Evolutionary conservation across 53 echinoderm and acorn worm genomes (phyloP).

Genomic region (Henricia sp.): DNA sequence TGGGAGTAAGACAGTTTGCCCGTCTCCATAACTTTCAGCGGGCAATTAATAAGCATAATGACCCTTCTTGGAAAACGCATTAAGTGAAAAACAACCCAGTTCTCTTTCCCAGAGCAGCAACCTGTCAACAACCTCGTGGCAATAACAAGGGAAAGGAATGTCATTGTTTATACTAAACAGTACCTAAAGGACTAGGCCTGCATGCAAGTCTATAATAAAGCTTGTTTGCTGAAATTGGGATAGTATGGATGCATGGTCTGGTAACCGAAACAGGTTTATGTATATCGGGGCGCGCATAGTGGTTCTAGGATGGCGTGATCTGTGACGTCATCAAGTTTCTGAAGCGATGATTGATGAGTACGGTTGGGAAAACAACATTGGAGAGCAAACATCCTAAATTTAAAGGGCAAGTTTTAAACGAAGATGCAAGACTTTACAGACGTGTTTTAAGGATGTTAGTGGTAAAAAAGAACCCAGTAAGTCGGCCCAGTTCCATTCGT

Average conservation of each 20-base stretch:
- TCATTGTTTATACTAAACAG: conserved; percentile 45
- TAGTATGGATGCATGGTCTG: not conserved
- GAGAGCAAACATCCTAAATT: not conserved
- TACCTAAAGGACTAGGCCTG: not conserved
- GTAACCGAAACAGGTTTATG: not conserved
- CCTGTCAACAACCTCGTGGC: conserved; percentile 7
- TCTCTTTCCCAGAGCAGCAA: conserved; percentile 26
- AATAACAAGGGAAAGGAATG: conserved; percentile 34
- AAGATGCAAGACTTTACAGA: too few relatives aligned
- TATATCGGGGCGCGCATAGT: not conserved
- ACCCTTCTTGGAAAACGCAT: not conserved
- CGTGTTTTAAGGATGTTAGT: too few relatives aligned
- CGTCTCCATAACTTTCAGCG: conserved; percentile 7
- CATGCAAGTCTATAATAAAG: not conserved
- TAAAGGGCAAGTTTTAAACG: too few relatives aligned
- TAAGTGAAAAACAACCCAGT: not conserved
- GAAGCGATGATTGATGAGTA: not conserved
- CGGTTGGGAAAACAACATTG: not conserved
- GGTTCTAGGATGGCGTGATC: conserved; percentile 31
- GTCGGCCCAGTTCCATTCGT: too few relatives aligned
- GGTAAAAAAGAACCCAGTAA: too few relatives aligned
- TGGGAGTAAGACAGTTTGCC: not conserved
- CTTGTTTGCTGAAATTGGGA: not conserved
- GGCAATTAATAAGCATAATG: not conserved
- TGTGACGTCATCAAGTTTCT: not conserved